Conservation (phyloP, 2,797 vertebrate genomes). For the Borostomias antarcticus region DNA sequence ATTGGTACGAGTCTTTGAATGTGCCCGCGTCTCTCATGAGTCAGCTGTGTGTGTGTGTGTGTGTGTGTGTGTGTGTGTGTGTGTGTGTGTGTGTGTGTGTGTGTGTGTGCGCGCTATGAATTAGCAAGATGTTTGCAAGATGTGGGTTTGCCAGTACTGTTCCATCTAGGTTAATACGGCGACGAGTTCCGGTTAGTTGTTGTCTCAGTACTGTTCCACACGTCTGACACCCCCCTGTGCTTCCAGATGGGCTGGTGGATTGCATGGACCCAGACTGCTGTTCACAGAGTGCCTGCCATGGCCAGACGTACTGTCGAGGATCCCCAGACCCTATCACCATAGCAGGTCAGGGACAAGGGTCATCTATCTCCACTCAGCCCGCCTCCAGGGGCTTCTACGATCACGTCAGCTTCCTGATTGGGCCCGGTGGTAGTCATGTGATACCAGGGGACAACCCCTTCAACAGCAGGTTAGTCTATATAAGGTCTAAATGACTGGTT, state of each 20-base stretch:
- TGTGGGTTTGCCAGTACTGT: not conserved
- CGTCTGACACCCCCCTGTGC: constrained; percentile 51
- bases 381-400: constrained; percentile 90
- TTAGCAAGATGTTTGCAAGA: not conserved
- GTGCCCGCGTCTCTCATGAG: not conserved
- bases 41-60: not conserved
- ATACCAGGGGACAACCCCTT: constrained; percentile 92
- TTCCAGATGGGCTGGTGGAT: constrained; percentile 92
- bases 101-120: not conserved
- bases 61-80: not conserved
- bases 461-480: constrained; percentile 87
- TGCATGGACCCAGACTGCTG: constrained; percentile 99
- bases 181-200: not conserved
- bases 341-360: constrained; percentile 82
- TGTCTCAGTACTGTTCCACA: not conserved
- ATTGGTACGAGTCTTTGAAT: not conserved
- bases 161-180: not conserved
- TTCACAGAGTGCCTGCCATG: constrained; percentile 92
- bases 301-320: constrained; percentile 90
- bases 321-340: constrained; percentile 90
- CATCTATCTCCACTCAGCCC: constrained; percentile 63
- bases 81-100: not conserved
- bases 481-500: constrained; percentile 29
- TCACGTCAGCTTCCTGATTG: constrained; percentile 90
- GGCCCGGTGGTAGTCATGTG: constrained; percentile 89